phyloP scores from a whole-genome alignment of 1,140 invertebrate genomes.

The Goniozus legneri region DNA sequence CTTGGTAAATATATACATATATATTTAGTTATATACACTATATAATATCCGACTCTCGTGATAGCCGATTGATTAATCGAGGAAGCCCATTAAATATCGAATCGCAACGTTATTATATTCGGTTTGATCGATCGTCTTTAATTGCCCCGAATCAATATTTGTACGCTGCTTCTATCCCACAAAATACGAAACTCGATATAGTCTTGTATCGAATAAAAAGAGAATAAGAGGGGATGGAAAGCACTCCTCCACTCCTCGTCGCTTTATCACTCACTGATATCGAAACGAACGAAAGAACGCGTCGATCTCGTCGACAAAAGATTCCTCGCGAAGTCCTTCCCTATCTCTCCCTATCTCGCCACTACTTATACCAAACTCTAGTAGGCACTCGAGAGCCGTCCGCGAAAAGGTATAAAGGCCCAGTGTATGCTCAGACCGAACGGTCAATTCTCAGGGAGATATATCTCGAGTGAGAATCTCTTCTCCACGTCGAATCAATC shows the following conservation, averaged over 20 bases:
- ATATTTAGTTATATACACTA: too few relatives aligned
- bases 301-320: conserved; percentile 39
- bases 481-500: conserved; percentile 19
- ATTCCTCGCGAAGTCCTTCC: conserved; percentile 37
- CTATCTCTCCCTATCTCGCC: too few relatives aligned
- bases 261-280: conserved; percentile 34
- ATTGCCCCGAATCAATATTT: too few relatives aligned
- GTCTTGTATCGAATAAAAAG: conserved; percentile 16
- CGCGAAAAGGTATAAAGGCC: conserved; percentile 25
- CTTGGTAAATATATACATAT: too few relatives aligned
- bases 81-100: too few relatives aligned
- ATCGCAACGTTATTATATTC: too few relatives aligned
- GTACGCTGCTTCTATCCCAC: too few relatives aligned
- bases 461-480: conserved; percentile 13
- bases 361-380: conserved; percentile 39
- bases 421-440: conserved; percentile 23
- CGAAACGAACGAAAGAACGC: too few relatives aligned
- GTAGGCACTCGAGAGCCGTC: conserved; percentile 33
- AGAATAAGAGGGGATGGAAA: conserved; percentile 5
- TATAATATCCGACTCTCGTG: too few relatives aligned
- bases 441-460: conserved; percentile 23
- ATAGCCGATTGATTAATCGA: too few relatives aligned
- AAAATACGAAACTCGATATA: too few relatives aligned
- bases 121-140: too few relatives aligned
- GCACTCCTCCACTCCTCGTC: conserved; percentile 30